Base-by-base conservation (phyloP, 1,140 invertebrate genomes). In the Atta cephalotes region DNA sequence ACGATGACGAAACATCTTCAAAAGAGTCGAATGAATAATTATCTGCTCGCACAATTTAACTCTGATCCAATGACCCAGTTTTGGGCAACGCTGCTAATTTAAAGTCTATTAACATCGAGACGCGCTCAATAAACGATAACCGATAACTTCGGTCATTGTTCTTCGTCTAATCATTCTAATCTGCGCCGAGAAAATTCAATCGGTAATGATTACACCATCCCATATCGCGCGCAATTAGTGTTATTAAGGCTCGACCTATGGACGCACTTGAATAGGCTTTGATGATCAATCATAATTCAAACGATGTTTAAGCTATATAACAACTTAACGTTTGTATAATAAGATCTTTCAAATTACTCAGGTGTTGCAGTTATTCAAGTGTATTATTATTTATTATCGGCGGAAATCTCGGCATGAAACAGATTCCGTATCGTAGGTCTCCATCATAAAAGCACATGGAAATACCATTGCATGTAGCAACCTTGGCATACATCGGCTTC, bases 401-500 rank as follows among this genome's bases (percentile, higher is more conserved):
- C 10, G 39, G 14, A 74, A 62, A 74, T 84, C 18, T 51, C 14
- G 62, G 9, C n/a, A n/a, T 18, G 18, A 62, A 53, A 49, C 21
- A 39, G 56, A 72, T 82, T 49, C 14, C 14, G 9, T 16, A 14
- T n/a, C 39, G 68, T 62, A 7, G 25, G 45, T 76, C 63, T 74
- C 21, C 28, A 76, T 16, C 35, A 77, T n/a, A 51, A 70, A 51
- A 51, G 62, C 16, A 80, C 12, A 53, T 80, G 74, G 89, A 89
- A 88, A 81, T 85, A 28, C 6, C 58, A 71, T 76, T 77, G 58
- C 39, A 80, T 53, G 21, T 51, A 66, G 28, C 79, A 87, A 91
- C 90, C 90, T 91, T 91, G 90, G 87, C 90, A 90, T 39, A 91
- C 87, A 89, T 74, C 62, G 56, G 65, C 65, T 81, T 87, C 80